Conservation (phyloP, 2,113 vertebrate species). For the Poeciliopsis retropinna region DNA sequence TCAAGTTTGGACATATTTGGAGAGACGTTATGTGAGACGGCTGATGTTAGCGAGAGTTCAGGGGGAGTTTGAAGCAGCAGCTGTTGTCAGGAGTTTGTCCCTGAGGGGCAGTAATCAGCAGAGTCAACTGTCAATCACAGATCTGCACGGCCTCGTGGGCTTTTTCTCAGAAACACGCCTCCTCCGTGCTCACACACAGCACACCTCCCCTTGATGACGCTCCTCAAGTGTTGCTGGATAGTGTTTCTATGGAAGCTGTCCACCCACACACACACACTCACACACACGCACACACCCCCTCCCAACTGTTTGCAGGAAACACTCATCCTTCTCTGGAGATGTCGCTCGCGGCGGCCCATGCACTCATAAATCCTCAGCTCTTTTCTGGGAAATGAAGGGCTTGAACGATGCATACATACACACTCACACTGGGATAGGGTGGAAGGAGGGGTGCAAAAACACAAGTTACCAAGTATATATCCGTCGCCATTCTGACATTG, state of each 20-base stretch:
- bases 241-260: constrained; percentile 74
- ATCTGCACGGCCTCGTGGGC: constrained; percentile 56
- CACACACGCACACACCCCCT: constrained; percentile 51
- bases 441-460: constrained; percentile 21
- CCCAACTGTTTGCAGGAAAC: constrained; percentile 74
- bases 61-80: constrained; percentile 64
- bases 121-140: constrained; percentile 75
- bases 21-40: constrained; percentile 13
- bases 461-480: constrained; percentile 58
- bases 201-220: constrained; percentile 70
- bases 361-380: constrained; percentile 69
- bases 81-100: constrained; percentile 59
- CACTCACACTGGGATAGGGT: constrained; percentile 19
- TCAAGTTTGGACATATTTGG: constrained; percentile 52
- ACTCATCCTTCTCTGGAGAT: constrained; percentile 76
- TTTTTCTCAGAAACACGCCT: constrained; percentile 67
- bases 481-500: constrained; percentile 52
- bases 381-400: constrained; percentile 73
- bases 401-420: constrained; percentile 59
- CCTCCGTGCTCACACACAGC: constrained; percentile 40
- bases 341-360: constrained; percentile 68
- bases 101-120: constrained; percentile 65
- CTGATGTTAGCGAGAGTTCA: constrained; percentile 52
- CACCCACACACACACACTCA: constrained; percentile 47
- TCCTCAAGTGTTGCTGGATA: constrained; percentile 70